phyloP scores from a whole-genome alignment of 2,113 vertebrate species.

The Crocuta crocuta region DNA sequence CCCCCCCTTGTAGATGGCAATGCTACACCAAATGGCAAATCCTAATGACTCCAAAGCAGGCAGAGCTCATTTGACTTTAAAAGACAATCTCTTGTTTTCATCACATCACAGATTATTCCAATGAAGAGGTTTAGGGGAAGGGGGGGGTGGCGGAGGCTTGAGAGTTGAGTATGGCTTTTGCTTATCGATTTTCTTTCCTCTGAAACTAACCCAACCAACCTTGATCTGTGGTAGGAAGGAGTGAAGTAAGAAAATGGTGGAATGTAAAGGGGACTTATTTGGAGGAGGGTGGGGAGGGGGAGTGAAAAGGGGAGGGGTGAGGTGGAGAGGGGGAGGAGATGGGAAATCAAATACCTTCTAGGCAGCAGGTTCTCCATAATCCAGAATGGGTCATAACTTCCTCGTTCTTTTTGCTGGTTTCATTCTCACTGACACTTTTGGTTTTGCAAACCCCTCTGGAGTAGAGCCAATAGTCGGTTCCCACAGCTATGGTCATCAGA shows the following conservation, averaged over 20 bases:
- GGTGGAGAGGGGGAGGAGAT: conserved; percentile 73
- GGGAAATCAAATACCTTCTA: conserved; percentile 94
- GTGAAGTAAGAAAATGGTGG: conserved; percentile 90
- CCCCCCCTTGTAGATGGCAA: conserved; percentile 71
- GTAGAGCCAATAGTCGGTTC: conserved; percentile 99
- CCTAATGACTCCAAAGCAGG: conserved; percentile 80
- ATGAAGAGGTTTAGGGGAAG: conserved; percentile 60
- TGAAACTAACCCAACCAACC: conserved; percentile 84
- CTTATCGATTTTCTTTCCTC: conserved; percentile 81
- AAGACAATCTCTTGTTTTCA: conserved; percentile 76
- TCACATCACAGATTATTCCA: conserved; percentile 71
- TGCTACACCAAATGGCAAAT: conserved; percentile 75
- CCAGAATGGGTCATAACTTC: conserved; percentile 99
- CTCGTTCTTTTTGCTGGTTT: conserved; percentile 99
- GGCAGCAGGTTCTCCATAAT: conserved; percentile 99
- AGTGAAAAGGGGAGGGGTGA: conserved; percentile 62
- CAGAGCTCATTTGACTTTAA: conserved; percentile 71
- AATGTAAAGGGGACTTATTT: conserved; percentile 84
- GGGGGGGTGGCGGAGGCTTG: conserved; percentile 9
- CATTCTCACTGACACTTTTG: conserved; percentile 97
- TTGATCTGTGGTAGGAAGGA: conserved; percentile 70
- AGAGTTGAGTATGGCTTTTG: conserved; percentile 76
- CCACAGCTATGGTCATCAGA: conserved; percentile 99
- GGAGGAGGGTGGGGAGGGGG: conserved; percentile 66
- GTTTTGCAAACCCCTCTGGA: conserved; percentile 98